Base-by-base conservation (phyloP, 2,888 invertebrate genomes). In the Metellina segmentata region DNA sequence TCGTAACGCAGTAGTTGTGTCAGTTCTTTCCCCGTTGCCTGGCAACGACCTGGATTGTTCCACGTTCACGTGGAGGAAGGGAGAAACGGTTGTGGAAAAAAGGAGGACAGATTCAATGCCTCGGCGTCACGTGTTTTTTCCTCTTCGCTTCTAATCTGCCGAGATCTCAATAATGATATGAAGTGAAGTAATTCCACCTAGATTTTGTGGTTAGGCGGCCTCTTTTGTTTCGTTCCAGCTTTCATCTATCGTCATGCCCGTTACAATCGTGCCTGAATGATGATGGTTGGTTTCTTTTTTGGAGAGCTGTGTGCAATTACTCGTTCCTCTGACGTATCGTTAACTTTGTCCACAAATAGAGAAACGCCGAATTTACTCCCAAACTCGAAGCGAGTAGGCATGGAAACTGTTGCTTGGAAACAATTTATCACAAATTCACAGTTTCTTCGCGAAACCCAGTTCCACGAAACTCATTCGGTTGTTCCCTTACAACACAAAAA, bases 1-100 rank as follows among this genome's bases (percentile, higher is more conserved):
- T 53, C 53, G 72, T 61, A 75, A 74, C 74, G 53, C 61, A 74
- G 83, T 53, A n/a, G 52, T 20, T 8, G 79, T 53, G 20, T 19
- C 79, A 81, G 79, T 81, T 53, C 61, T 81, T 61, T 81, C 51
- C 51, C n/a, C 69, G 85, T 85, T 70, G 85, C 85, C 53, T 52
- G 34, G 85, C 85, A 69, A 85, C 85, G 85, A 85, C 85, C 85
- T 85, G 85, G 69, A 85, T 85, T 51, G 75, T n/a, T 77, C 77
- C 75, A 69, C 69, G 77, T 77, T 75, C 49, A 85, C 74, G 74
- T 48, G 85, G 52, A 53, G 85, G 69, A 69, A 13, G 69, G 13
- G 61, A 52, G 69, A 34, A 61, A 34, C 52, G 71, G 82, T 13
- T 20, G 48, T n/a, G 77, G 20, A 52, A 52, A 20, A 77, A 85